These are phyloP conservation scores for Villa cingulata DNA, from an alignment of 2,888 invertebrate species.

Conservation along the genomic window DNA sequence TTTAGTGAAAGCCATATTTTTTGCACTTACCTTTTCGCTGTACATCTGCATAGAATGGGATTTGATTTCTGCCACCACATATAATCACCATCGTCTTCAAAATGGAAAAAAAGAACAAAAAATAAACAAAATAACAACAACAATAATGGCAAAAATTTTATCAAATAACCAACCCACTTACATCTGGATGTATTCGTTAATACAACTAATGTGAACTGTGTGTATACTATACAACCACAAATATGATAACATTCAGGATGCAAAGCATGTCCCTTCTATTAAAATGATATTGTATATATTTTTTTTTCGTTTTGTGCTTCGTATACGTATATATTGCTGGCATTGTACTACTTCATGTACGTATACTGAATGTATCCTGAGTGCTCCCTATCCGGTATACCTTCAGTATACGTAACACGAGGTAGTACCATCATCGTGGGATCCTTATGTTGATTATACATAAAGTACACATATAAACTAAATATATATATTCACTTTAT, in stretches of 20 bases:
- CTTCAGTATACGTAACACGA: constrained; percentile 99
- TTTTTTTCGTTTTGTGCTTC: background rate
- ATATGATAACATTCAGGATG: constrained; percentile 18
- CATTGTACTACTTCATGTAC: constrained; percentile 79
- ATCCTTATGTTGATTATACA: constrained; percentile 12
- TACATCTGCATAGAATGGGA: background rate
- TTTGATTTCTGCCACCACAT: background rate
- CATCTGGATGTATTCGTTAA: too few relatives aligned
- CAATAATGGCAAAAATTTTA: background rate
- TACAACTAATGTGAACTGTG: too few relatives aligned
- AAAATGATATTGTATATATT: constrained; percentile 12
- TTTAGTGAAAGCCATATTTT: constrained; percentile 2
- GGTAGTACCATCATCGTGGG: constrained; percentile 63
- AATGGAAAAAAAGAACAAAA: too few relatives aligned
- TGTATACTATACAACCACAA: background rate
- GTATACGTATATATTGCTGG: too few relatives aligned
- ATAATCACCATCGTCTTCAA: background rate
- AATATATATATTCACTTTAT: constrained; percentile 1
- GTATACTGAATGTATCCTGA: constrained; percentile 99
- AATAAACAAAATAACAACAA: background rate
- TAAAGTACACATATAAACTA: background rate
- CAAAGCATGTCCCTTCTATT: constrained; percentile 21
- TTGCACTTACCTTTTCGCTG: background rate
- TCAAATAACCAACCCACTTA: background rate
- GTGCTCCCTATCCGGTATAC: constrained; percentile 98